Conservation (phyloP, 2,797 vertebrate genomes). For the Australoheros facetus region DNA sequence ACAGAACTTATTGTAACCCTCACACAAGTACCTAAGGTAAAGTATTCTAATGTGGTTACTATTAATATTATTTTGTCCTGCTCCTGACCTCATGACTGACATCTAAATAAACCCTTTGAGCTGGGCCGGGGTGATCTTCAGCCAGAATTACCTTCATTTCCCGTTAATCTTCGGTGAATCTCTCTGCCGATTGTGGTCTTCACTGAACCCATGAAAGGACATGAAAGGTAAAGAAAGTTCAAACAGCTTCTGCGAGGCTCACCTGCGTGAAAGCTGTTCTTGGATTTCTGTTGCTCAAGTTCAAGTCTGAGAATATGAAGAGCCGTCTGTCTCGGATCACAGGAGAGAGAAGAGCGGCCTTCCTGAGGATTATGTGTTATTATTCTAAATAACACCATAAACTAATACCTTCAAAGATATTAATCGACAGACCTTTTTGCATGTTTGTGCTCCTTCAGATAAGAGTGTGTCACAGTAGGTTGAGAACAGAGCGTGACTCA, state of each 20-base stretch:
- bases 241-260: not conserved
- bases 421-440: slow-evolving; percentile 14
- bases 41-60: not conserved
- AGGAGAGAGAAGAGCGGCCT: not conserved
- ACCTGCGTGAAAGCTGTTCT: not conserved
- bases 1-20: not conserved
- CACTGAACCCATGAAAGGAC: not conserved
- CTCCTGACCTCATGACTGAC: not conserved
- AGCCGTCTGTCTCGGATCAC: not conserved
- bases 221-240: not conserved
- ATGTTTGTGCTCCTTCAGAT: slow-evolving; percentile 14
- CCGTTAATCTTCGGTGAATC: not conserved
- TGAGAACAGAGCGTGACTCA: slow-evolving; percentile 50
- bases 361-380: not conserved
- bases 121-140: not conserved
- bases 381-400: not conserved
- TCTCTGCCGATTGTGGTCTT: not conserved
- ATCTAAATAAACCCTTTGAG: not conserved
- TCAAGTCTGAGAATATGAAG: not conserved
- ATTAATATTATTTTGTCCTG: not conserved
- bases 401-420: not conserved
- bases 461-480: slow-evolving; percentile 23
- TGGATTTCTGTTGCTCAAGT: not conserved
- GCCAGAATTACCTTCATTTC: not conserved
- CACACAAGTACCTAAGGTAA: not conserved